A percentile compares a stretch with the other conserved stretches of the same genome.
These are phyloP conservation scores for Seriola dumerili DNA, from an alignment of 2,113 vertebrate genomes.

Conservation along the genomic window DNA sequence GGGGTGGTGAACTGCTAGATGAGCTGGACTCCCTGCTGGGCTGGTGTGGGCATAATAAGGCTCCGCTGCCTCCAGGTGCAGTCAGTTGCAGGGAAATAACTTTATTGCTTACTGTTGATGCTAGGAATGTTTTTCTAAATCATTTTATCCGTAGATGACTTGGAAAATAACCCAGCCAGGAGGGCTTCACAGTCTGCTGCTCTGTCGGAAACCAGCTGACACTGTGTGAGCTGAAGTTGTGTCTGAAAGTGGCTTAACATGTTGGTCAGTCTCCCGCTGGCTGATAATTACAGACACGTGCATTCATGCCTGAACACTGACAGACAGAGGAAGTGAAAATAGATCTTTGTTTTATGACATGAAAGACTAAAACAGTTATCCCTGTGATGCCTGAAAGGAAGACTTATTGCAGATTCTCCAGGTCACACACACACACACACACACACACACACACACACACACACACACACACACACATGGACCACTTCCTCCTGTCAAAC, in stretches of 20 bases:
- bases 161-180: slow-evolving; percentile 50
- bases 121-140: slow-evolving; percentile 16
- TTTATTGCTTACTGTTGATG: slow-evolving; percentile 30
- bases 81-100: slow-evolving; percentile 26
- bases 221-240: slow-evolving; percentile 16
- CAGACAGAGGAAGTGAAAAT: background rate
- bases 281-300: slow-evolving; percentile 36
- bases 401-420: background rate
- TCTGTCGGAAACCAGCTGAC: slow-evolving; percentile 22
- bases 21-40: slow-evolving; percentile 47
- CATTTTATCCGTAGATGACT: slow-evolving; percentile 52
- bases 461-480: slow-evolving; percentile 8
- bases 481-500: slow-evolving; percentile 24
- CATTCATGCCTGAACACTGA: background rate
- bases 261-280: slow-evolving; percentile 17
- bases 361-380: background rate
- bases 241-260: slow-evolving; percentile 14
- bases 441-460: slow-evolving; percentile 11
- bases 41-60: slow-evolving; percentile 16
- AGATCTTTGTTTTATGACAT: background rate
- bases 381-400: background rate
- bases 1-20: slow-evolving; percentile 6
- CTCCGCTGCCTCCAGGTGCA: slow-evolving; percentile 33
- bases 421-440: slow-evolving; percentile 18
- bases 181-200: slow-evolving; percentile 25